A percentile compares a stretch with the other conserved stretches of the same genome.
phyloP scores from a whole-genome alignment of 2,113 vertebrate species.

The Atherinomorus stipes region DNA sequence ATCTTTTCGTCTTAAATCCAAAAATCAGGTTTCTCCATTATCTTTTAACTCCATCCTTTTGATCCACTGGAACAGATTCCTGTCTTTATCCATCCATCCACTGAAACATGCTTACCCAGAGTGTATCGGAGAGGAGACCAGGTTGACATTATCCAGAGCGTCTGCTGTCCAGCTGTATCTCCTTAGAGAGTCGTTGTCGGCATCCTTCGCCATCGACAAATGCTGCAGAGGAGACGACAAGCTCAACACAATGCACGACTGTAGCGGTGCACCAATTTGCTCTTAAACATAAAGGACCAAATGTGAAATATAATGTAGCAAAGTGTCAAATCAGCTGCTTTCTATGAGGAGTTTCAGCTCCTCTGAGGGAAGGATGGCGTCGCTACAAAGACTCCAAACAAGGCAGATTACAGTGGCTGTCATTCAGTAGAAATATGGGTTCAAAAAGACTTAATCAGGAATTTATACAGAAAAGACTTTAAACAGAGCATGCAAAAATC shows the following conservation, averaged over 20 bases:
- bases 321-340: not conserved
- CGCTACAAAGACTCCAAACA: no score
- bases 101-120: conserved; percentile 89
- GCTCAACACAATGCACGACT: not conserved
- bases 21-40: not conserved
- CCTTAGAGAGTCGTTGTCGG: conserved; percentile 91
- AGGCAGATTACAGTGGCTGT: not conserved
- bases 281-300: no score
- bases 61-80: not conserved
- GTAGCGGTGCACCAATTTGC: not conserved
- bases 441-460: no score
- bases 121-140: conserved; percentile 96
- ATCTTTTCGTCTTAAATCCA: not conserved
- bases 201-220: conserved; percentile 90
- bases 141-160: conserved; percentile 94
- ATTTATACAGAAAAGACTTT: no score
- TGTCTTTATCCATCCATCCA: not conserved
- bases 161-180: conserved; percentile 97
- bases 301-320: no score
- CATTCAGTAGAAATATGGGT: not conserved
- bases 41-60: not conserved
- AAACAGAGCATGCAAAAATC: not conserved
- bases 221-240: conserved; percentile 83
- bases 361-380: not conserved
- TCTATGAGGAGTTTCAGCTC: not conserved